Evolutionary conservation across 2,797 vertebrate species (phyloP), one percentile per base, ranked within the genome.

Genomic region (Hemitrygon akajei): DNA sequence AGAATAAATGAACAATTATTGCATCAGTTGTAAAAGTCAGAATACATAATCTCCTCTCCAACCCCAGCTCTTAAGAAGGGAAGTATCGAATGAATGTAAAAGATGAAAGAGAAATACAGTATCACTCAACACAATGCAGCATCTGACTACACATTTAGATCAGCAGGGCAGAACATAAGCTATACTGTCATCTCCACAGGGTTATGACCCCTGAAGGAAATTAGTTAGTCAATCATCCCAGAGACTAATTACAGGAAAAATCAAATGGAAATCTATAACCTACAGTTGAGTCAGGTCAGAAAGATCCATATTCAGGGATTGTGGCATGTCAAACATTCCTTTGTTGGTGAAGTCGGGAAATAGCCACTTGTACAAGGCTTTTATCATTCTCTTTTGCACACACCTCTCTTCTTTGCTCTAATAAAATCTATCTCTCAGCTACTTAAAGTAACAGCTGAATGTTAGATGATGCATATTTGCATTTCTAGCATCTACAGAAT

Each of bases 181-280:
- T 69, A 2, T n/a, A 73, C 66, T 91, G 89, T 75, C 91, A 92
- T 11, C 40, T 40, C 69, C 40, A 30, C 37, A 92, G 91, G 56
- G 69, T 75, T 69, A 56, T 6, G 69, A 92, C 66, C 69, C 91
- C 30, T 47, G 91, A 56, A 73, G 37, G 22, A 73, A 75, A 92
- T 22, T 25, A 92, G 91, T 92, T 75, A 92, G 20, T 92, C 91
- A 92, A 75, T 92, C 91, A 71, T 47, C 7, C 71, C 69, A 92
- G 69, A 75, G 69, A 75, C 91, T 75, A 73, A 92, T 92, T 92
- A 73, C 91, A 92, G 91, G 91, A 92, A 92, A 75, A 73, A 75
- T 92, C 91, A 92, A 91, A 92, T 92, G 40, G 91, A 56, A 71
- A 92, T 75, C 91, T 56, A 25, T 92, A 92, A 92, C 69, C 66